Evolutionary conservation across 1,140 invertebrate genomes (phyloP).

Genomic region (Lepidurus arcticus): DNA sequence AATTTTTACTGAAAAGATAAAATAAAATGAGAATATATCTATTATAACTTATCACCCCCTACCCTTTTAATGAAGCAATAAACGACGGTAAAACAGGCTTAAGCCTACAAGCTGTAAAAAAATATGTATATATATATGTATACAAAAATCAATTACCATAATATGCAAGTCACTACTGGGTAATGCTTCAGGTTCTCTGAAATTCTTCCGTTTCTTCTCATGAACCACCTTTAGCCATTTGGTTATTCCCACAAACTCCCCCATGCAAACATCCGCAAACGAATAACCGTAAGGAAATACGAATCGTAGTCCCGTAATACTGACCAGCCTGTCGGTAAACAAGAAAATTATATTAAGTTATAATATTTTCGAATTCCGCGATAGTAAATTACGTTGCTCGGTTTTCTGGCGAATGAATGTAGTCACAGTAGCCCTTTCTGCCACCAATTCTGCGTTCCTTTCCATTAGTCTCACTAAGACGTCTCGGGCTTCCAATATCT

Average conservation of each 20-base stretch:
- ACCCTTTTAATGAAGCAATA: neutral
- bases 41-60: neutral
- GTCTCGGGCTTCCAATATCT: slow-evolving; percentile 28
- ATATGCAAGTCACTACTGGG: neutral
- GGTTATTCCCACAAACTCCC: slow-evolving; percentile 79
- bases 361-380: neutral
- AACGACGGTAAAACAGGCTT: neutral
- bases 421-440: slow-evolving; percentile 16
- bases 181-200: slow-evolving; percentile 22
- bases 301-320: slow-evolving; percentile 63
- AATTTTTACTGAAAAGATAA: slow-evolving; percentile 10
- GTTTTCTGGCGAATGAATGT: neutral
- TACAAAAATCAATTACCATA: slow-evolving; percentile 25
- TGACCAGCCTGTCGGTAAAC: slow-evolving; percentile 48
- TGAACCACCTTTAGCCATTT: slow-evolving; percentile 90
- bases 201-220: slow-evolving; percentile 47
- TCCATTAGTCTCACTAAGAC: slow-evolving; percentile 13
- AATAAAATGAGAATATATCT: slow-evolving; percentile 19
- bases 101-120: neutral
- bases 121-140: too few species aligned
- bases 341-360: slow-evolving; percentile 33
- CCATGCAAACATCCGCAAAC: slow-evolving; percentile 86
- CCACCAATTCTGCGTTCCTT: slow-evolving; percentile 24
- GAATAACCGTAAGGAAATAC: slow-evolving; percentile 88
- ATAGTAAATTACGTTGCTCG: neutral